Conservation (phyloP, 2,113 vertebrate species). For the Rattus rattus region DNA sequence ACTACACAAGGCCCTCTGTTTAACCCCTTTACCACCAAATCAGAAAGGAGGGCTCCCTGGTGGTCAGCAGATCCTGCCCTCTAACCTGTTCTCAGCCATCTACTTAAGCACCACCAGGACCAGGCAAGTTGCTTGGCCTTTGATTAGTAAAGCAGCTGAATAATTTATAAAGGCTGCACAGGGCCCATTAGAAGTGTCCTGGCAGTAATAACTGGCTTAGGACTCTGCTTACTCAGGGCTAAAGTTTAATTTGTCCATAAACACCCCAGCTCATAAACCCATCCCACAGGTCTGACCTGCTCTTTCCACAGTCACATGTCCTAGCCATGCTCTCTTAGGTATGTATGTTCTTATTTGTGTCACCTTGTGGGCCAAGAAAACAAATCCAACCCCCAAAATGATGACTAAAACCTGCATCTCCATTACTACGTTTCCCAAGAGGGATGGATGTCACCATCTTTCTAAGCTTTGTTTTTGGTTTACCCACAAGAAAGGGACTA, state of each 20-base stretch:
- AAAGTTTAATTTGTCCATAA: constrained; percentile 81
- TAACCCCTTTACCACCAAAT: constrained; percentile 54
- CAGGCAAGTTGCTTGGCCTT: constrained; percentile 58
- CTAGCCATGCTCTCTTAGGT: constrained; percentile 18
- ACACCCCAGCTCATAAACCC: constrained; percentile 63
- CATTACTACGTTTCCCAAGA: neutral
- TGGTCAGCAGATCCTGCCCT: neutral
- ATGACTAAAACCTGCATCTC: neutral
- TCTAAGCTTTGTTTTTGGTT: constrained; percentile 20
- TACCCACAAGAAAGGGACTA: neutral
- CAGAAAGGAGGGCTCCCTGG: neutral
- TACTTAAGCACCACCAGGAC: constrained; percentile 43
- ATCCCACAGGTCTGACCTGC: constrained; percentile 67
- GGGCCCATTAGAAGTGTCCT: constrained; percentile 76
- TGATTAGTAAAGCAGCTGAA: constrained; percentile 81
- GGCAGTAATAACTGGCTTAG: constrained; percentile 76
- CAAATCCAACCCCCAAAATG: constrained; percentile 12
- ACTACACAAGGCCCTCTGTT: neutral
- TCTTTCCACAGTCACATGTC: constrained; percentile 45
- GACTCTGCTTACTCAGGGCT: constrained; percentile 80
- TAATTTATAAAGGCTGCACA: constrained; percentile 80
- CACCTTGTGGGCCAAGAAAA: neutral
- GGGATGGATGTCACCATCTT: neutral
- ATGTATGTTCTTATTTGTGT: neutral
- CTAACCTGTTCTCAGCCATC: constrained; percentile 54